Evolutionary conservation across 2,797 vertebrate species (phyloP), one percentile per base, ranked within the genome.

Genomic region (Mus spretus): DNA sequence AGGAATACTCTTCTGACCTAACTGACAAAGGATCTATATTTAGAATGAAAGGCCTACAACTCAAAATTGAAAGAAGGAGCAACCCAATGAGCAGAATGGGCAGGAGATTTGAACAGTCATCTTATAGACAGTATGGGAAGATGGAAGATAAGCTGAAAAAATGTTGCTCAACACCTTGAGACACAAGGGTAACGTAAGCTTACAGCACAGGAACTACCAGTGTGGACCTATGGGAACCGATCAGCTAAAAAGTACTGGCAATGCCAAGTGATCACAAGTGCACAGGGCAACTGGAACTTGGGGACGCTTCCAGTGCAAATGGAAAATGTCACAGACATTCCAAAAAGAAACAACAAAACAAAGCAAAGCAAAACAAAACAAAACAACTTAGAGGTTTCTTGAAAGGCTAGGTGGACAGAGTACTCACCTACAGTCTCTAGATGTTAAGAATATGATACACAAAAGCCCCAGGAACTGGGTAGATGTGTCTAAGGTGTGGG

Each of bases 1-100:
- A 88, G 87, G 81, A 93, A 81, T 74, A 61, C 79, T 88, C 84
- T 78, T 93, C 53, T 78, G 7, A 95, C 28, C 13, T 81, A 50
- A 37, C 34, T 82, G 31, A 89, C n/a, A 72, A 91, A 88, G n/a
- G 6, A 63, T 31, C 72, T 87, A 26, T 17, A 75, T 88, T 57
- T 53, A 70, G 44, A 93, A 86, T 31, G 74, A 93, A 74, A 79
- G 14, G 78, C 34, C 55, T 50, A 83, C 89, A 93, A 86, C 13
- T 61, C 50, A 77, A 26, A 34, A 40, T 59, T 50, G 75, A 82
- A n/a, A 82, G 83, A 72, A 72, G 4, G 57, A 83, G 55, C 17
- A 89, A 63, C 37, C 24, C 28, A 34, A 40, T 70, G 61, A 70
- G 24, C 31, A 89, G 87, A 92, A 89, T 37, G 19, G 15, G 7